Percentiles rank a stretch among this genome's conserved stretches.
phyloP scores from a whole-genome alignment of 2,888 invertebrate genomes.

The Apantesis nais region DNA sequence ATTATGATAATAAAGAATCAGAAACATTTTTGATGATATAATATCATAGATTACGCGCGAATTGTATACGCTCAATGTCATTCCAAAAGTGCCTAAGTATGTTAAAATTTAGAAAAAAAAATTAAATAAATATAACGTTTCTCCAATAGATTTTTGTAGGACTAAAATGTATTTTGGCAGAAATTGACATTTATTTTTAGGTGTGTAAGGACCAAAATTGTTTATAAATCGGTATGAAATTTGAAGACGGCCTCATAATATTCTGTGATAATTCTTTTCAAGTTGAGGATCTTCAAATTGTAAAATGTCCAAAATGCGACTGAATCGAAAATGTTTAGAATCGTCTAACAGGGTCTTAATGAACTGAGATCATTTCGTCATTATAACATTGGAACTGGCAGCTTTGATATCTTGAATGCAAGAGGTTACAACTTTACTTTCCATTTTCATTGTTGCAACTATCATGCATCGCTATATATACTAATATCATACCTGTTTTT shows the following conservation, averaged over 20 bases:
- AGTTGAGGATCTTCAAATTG: constrained; percentile 81
- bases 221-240: constrained; percentile 49
- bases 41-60: constrained; percentile 49
- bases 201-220: constrained; percentile 44
- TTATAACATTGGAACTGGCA: constrained; percentile 36
- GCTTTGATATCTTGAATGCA: constrained; percentile 16
- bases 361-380: constrained; percentile 46
- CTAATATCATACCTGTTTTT: background rate
- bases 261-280: constrained; percentile 85
- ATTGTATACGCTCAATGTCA: constrained; percentile 76
- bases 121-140: constrained; percentile 39
- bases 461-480: background rate
- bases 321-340: constrained; percentile 54
- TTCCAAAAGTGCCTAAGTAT: constrained; percentile 74
- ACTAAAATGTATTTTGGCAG: constrained; percentile 52
- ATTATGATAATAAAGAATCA: constrained; percentile 42
- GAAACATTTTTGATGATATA: constrained; percentile 57
- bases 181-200: constrained; percentile 42
- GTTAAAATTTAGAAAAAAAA: constrained; percentile 45
- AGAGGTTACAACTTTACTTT: background rate
- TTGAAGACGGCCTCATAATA: constrained; percentile 81
- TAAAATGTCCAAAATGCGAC: constrained; percentile 46
- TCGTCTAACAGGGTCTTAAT: constrained; percentile 55
- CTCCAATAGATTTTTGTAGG: constrained; percentile 57
- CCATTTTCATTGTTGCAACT: background rate